A percentile compares a stretch with the other conserved stretches of the same genome.
These are phyloP conservation scores for Pangasianodon hypophthalmus DNA, from an alignment of 2,113 vertebrate species.

Conservation along the genomic window DNA sequence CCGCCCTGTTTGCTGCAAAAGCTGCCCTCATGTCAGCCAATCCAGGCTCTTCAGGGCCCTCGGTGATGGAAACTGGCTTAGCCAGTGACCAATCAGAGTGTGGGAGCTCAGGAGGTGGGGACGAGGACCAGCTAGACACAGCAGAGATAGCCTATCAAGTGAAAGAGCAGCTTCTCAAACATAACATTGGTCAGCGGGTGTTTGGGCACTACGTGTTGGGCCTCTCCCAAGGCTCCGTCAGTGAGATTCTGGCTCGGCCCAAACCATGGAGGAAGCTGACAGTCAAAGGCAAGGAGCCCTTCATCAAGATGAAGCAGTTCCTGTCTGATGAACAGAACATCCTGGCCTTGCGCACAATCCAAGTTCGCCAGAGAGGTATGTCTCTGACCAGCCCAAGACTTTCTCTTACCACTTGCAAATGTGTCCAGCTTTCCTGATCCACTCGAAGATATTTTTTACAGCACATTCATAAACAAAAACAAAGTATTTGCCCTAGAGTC, in stretches of 20 bases:
- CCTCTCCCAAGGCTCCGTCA: slow-evolving; percentile 96
- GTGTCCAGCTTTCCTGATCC: not conserved
- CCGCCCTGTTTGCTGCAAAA: slow-evolving; percentile 83
- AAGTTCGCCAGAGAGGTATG: slow-evolving; percentile 99
- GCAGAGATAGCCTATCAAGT: slow-evolving; percentile 96
- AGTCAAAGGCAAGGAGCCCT: slow-evolving; percentile 97
- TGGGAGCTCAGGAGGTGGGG: slow-evolving; percentile 67
- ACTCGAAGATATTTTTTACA: not conserved
- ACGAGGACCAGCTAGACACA: slow-evolving; percentile 94
- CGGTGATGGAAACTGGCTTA: slow-evolving; percentile 69
- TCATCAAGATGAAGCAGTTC: slow-evolving; percentile 99
- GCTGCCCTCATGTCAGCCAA: slow-evolving; percentile 71
- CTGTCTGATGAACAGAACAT: slow-evolving; percentile 97
- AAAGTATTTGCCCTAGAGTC: not conserved
- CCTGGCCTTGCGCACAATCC: slow-evolving; percentile 94
- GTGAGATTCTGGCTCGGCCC: slow-evolving; percentile 95
- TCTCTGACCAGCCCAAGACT: not conserved
- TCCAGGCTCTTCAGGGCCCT: slow-evolving; percentile 57
- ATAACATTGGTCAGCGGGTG: slow-evolving; percentile 97
- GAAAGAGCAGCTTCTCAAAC: slow-evolving; percentile 97
- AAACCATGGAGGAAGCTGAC: slow-evolving; percentile 99
- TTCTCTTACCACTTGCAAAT: not conserved
- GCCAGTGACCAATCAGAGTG: slow-evolving; percentile 81
- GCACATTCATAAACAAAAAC: not conserved
- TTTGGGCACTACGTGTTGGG: slow-evolving; percentile 98